Evolutionary conservation across 2,113 vertebrate species (phyloP).

Genomic region (Ceuthmochares aereus): DNA sequence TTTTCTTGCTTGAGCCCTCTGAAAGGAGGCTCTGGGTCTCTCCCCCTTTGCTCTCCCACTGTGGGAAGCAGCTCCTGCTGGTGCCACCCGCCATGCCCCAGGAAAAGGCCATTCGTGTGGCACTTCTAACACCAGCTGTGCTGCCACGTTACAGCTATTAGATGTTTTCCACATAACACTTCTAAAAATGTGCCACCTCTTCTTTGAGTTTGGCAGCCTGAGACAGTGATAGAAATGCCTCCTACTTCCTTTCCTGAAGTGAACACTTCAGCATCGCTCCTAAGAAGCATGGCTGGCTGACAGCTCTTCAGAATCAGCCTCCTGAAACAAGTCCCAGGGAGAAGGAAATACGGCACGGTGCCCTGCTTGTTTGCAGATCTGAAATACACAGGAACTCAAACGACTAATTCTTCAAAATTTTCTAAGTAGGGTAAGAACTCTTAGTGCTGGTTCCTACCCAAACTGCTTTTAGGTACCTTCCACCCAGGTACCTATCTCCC

Average conservation of each 20-base stretch:
- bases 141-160: not conserved
- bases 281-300: slow-evolving; percentile 54
- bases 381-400: slow-evolving; percentile 23
- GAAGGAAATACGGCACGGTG: slow-evolving; percentile 24
- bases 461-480: not conserved
- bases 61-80: not conserved
- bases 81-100: not conserved
- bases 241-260: slow-evolving; percentile 52
- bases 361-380: slow-evolving; percentile 51
- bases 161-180: slow-evolving; percentile 10
- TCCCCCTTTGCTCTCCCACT: not conserved
- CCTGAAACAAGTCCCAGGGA: slow-evolving; percentile 59
- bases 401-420: slow-evolving; percentile 15
- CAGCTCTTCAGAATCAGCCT: slow-evolving; percentile 48
- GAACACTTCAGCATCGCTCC: slow-evolving; percentile 41
- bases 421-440: not conserved
- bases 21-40: slow-evolving; percentile 20
- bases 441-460: not conserved
- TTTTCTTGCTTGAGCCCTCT: not conserved
- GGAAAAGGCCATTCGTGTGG: not conserved
- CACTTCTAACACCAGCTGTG: not conserved
- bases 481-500: not conserved
- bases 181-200: slow-evolving; percentile 20
- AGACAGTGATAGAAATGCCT: slow-evolving; percentile 58
- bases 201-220: slow-evolving; percentile 52